phyloP scores from a whole-genome alignment of 2,888 invertebrate species.

The Heteromurus nitidus region DNA sequence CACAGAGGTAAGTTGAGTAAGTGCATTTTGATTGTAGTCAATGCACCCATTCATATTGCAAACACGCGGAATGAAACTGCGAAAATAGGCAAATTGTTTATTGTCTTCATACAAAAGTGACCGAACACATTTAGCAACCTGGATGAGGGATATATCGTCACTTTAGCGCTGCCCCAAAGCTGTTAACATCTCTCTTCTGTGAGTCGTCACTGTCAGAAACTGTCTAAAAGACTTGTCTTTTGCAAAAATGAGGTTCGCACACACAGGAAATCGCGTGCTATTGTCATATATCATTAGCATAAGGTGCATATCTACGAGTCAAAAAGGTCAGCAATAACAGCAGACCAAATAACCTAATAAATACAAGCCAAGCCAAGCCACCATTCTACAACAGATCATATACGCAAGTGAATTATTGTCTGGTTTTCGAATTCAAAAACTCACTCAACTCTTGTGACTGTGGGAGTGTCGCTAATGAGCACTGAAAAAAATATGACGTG shows the following conservation, averaged over 20 bases:
- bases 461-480: conserved; percentile 62
- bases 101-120: not conserved
- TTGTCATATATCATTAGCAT: conserved; percentile 16
- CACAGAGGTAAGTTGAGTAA: not conserved
- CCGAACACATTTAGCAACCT: not conserved
- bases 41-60: too few relatives aligned
- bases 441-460: conserved; percentile 1
- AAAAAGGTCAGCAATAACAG: conserved; percentile 53
- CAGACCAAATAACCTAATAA: not conserved
- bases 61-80: too few relatives aligned
- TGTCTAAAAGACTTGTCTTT: not conserved
- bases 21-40: too few relatives aligned
- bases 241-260: not conserved
- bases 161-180: not conserved
- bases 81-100: too few relatives aligned
- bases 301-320: conserved; percentile 14
- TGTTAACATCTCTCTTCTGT: not conserved
- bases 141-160: not conserved
- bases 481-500: conserved; percentile 34
- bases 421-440: conserved; percentile 11
- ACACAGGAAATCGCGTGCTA: conserved; percentile 34
- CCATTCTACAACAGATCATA: too few relatives aligned
- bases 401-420: conserved; percentile 37
- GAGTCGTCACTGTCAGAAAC: not conserved
- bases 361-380: conserved; percentile 32